Conservation (phyloP, 2,888 invertebrate species). For the Tinea pellionella region DNA sequence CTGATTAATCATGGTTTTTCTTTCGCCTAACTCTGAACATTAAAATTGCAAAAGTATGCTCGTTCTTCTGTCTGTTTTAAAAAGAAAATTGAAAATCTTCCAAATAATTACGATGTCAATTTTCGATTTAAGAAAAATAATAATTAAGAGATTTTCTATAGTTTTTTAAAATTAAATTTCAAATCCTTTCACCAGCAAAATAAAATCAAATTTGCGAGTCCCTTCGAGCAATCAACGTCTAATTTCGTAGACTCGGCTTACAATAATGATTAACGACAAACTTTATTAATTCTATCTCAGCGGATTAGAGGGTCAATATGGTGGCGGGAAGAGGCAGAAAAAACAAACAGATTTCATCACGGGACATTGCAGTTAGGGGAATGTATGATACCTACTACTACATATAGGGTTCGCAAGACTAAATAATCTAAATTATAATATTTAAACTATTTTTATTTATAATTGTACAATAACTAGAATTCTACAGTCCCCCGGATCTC, state of each 20-base stretch:
- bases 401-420: not conserved
- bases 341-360: constrained; percentile 59
- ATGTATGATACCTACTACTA: constrained; percentile 19
- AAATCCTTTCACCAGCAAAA: constrained; percentile 18
- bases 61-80: no score
- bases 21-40: not conserved
- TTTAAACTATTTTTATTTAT: no score
- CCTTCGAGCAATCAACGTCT: constrained; percentile 60
- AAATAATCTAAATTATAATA: no score
- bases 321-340: constrained; percentile 47
- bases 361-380: constrained; percentile 33
- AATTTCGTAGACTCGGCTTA: constrained; percentile 60
- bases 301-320: constrained; percentile 49
- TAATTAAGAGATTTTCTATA: no score
- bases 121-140: no score
- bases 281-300: constrained; percentile 64
- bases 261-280: constrained; percentile 67
- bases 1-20: not conserved
- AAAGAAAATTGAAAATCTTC: no score
- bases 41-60: no score
- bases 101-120: no score
- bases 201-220: constrained; percentile 40
- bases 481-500: no score
- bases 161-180: constrained; percentile 18
- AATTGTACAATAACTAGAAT: no score